phyloP scores from a whole-genome alignment of 2,888 invertebrate genomes.

The Carpatolechia fugitivella region DNA sequence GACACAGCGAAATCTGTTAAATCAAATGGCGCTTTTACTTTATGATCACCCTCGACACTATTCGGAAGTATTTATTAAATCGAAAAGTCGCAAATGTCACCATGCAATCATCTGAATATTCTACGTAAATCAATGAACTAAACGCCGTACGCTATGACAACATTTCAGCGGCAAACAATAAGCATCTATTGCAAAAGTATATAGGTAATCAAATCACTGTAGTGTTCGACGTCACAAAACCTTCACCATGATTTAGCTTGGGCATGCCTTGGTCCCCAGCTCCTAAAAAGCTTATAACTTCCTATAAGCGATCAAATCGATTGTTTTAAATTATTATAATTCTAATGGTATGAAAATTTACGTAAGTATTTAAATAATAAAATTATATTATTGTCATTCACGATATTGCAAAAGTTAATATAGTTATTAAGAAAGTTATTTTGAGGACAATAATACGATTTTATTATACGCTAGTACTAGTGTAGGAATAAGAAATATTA shows the following conservation, averaged over 20 bases:
- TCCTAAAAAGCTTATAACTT: conserved; percentile 36
- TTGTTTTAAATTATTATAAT: conserved; percentile 23
- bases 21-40: conserved; percentile 17
- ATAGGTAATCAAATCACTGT: conserved; percentile 36
- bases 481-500: conserved; percentile 50
- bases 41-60: conserved; percentile 38
- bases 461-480: conserved; percentile 31
- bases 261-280: conserved; percentile 61
- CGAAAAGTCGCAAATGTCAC: conserved; percentile 38
- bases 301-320: conserved; percentile 47
- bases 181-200: conserved; percentile 63
- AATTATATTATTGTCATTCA: conserved; percentile 6
- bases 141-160: conserved; percentile 56
- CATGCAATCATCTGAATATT: conserved; percentile 55
- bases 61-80: conserved; percentile 34
- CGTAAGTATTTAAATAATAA: conserved; percentile 34
- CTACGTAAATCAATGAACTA: conserved; percentile 60
- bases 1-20: not conserved
- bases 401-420: too few relatives aligned
- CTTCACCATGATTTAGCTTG: conserved; percentile 60
- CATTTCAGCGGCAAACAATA: conserved; percentile 67
- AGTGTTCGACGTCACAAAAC: conserved; percentile 56
- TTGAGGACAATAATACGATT: conserved; percentile 7
- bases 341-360: conserved; percentile 41
- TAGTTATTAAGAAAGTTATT: too few relatives aligned